Percentiles rank a stretch among this genome's conserved stretches.
Conservation (phyloP, 2,888 invertebrate genomes). For the Euplexia lucipara region DNA sequence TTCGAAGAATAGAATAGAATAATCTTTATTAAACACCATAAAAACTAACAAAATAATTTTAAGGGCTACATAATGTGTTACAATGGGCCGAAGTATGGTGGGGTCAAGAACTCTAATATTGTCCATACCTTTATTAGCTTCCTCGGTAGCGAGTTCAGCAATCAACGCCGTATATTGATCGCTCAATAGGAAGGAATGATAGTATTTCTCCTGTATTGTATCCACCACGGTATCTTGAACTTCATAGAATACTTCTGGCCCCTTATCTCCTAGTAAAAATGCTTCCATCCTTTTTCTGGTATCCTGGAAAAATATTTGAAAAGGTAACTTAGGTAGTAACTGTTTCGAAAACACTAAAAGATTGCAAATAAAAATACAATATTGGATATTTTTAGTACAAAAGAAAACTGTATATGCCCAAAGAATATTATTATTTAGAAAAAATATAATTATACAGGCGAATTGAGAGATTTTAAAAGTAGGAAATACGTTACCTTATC, state of each 20-base stretch:
- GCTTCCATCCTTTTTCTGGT: conserved; percentile 96
- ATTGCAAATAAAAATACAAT: background rate
- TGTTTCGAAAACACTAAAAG: too few species aligned
- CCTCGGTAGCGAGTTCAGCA: conserved; percentile 92
- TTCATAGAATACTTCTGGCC: conserved; percentile 96
- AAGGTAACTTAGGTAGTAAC: too few species aligned
- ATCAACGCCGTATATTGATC: conserved; percentile 95
- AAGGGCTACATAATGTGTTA: too few species aligned
- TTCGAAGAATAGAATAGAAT: too few species aligned
- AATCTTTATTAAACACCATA: too few species aligned
- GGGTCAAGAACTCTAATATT: background rate
- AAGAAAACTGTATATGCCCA: too few species aligned
- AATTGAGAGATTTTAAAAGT: too few species aligned
- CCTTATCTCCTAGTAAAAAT: conserved; percentile 96
- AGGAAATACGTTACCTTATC: conserved; percentile 90
- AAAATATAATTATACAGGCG: too few species aligned
- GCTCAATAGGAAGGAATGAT: conserved; percentile 96
- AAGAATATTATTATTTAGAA: too few species aligned
- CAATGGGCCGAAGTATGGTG: too few species aligned
- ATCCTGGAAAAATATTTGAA: conserved; percentile 79
- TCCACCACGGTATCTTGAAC: conserved; percentile 95
- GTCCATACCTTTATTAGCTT: conserved; percentile 83
- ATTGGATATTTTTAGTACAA: too few species aligned
- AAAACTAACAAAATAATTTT: too few species aligned
- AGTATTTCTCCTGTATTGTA: conserved; percentile 96